These are phyloP conservation scores for Meandrina meandrites DNA, from an alignment of 92 coral and sea anemone genomes.

Conservation along the genomic window DNA sequence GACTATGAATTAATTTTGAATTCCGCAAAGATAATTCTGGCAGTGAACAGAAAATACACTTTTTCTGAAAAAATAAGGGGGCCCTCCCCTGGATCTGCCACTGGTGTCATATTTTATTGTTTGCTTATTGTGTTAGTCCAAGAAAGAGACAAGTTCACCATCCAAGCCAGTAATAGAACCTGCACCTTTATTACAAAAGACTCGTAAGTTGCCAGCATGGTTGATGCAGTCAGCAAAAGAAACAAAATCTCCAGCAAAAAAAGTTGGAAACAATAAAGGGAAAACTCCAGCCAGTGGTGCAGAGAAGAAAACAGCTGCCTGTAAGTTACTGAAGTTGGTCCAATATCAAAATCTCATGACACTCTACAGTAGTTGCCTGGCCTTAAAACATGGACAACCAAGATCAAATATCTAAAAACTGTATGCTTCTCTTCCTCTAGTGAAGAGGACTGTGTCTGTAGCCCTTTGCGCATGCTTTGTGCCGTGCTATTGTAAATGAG, in stretches of 20 bases:
- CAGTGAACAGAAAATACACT: too few relatives aligned
- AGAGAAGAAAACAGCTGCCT: background rate
- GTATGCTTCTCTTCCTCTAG: too few relatives aligned
- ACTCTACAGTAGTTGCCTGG: too few relatives aligned
- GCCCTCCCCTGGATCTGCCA: too few relatives aligned
- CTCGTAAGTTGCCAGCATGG: constrained; percentile 89
- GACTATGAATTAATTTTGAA: too few relatives aligned
- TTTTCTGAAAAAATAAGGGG: too few relatives aligned
- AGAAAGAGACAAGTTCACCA: constrained; percentile 15
- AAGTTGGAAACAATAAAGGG: constrained; percentile 25
- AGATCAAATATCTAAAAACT: background rate
- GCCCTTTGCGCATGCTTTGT: too few relatives aligned
- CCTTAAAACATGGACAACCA: background rate
- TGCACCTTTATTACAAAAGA: constrained; percentile 66
- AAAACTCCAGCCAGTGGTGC: background rate
- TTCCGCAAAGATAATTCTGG: too few relatives aligned
- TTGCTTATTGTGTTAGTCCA: background rate
- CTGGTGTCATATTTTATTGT: too few relatives aligned
- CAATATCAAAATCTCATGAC: background rate
- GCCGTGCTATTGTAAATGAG: too few relatives aligned
- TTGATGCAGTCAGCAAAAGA: constrained; percentile 50
- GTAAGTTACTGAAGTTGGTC: background rate
- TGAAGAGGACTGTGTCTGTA: too few relatives aligned
- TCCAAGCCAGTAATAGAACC: constrained; percentile 48
- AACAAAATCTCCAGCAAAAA: constrained; percentile 16